Base-by-base conservation (phyloP, 2,113 vertebrate genomes). In the Siniperca knerii region DNA sequence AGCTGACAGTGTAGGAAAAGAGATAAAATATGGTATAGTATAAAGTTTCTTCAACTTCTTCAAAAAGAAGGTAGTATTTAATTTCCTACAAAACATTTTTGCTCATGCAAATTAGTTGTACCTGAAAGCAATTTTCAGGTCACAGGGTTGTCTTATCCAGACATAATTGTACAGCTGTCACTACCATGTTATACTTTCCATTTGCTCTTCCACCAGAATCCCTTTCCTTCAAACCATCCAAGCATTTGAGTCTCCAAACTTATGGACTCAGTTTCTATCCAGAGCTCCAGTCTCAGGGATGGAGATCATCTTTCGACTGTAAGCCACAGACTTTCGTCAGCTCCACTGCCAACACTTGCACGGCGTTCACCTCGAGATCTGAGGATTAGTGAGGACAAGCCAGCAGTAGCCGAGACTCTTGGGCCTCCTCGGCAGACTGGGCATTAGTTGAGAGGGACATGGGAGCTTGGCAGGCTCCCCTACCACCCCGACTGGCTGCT, bases 391-490 rank as follows among this genome's bases (percentile, higher is more conserved):
- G n/a, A 8, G 60, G 79, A 90, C 90, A 85, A 91, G 92, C 81
- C 85, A 62, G 90, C 79, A 66, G 81, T n/a, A 79, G 87, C 92
- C 50, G 83, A 84, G 83, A 54, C 89, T 89, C 83, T 66, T 7
- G 64, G 85, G 85, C 79, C 77, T 89, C 84, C 73, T 83, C 87
- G 80, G 88, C 84, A 87, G 89, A 60, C 89, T 86, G 91, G 89
- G 93, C 90, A 90, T 93, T 87, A 89, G 87, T 35, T 77, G 80
- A 90, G 86, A 87, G 83, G 82, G 90, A 94, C 91, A 94, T 55
- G 88, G 90, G 86, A 78, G 87, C 50, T 93, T 93, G 93, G 94
- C 93, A 93, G 83, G 61, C 76, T 81, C 80, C 44, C 18, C 60
- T 15, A 72, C 86, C 83, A 58, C 73, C 84, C 89, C 48, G 78